Evolutionary conservation across 2,797 vertebrate species (phyloP), one percentile per base, ranked within the genome.

Genomic region (Galaxias olidus): DNA sequence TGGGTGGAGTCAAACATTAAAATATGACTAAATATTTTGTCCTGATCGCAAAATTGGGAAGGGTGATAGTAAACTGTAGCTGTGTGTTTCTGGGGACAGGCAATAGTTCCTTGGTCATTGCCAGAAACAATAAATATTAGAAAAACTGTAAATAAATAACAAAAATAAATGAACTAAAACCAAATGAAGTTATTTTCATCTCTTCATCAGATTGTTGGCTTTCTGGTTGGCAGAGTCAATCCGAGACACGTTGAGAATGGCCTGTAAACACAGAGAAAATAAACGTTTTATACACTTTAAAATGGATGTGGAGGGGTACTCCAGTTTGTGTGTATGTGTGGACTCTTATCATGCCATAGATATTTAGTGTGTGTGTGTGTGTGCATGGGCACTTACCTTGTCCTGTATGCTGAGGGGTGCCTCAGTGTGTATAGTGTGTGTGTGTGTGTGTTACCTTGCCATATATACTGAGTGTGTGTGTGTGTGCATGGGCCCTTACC

Each of bases 141-240:
- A 66, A 43, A 48, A 60, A 61, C n/a, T 61, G 50, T 50, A 1
- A 9, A 9, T 48, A 2, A 30, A 30, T 6, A n/a, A n/a, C n/a
- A n/a, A n/a, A 30, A 2, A 30, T 30, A 30, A 30, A 30, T 30
- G 6, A 30, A 30, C 30, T 30, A 30, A 30, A 30, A 30, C 6
- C 30, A 30, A 3, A n/a, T n/a, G n/a, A n/a, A 30, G 6, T 6
- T 54, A 5, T 59, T 58, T 86, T 77, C 76, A 92, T 86, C 81
- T 79, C 41, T 89, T 84, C 72, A 93, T 92, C 55, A 93, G 86
- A 73, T 89, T 93, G 75, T 87, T 91, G 10, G 93, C 90, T 69
- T 87, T 90, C 84, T 92, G 90, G 74, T 93, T 95, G 78, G 94
- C 94, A 9, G 88, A 87, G 1, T 71, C 80, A 69, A 95, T 94